Conservation (phyloP, 35 echinoderm and acorn worm species). For the Lytechinus variegatus region DNA sequence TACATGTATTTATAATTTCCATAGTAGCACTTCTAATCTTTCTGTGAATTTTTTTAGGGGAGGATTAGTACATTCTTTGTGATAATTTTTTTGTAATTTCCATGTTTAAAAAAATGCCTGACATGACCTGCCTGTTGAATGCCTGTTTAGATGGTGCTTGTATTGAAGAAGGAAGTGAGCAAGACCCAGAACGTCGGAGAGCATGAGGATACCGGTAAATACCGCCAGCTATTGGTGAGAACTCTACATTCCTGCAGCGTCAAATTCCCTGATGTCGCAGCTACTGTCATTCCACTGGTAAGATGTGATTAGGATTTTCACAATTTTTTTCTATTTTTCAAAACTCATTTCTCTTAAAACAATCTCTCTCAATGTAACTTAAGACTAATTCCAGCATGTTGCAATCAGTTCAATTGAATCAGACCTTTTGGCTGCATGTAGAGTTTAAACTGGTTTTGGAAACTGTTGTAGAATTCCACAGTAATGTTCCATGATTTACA, state of each 20-base stretch:
- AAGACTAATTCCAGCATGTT: no score
- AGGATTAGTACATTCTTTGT: no score
- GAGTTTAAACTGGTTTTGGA: no score
- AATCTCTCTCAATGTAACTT: no score
- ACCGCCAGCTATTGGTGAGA: constrained; percentile 91
- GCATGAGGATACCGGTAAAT: constrained; percentile 98
- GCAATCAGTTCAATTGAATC: no score
- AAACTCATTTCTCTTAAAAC: neutral
- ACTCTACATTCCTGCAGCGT: constrained; percentile 96
- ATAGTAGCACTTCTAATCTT: no score
- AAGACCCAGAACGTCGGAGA: constrained; percentile 93
- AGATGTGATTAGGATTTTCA: neutral
- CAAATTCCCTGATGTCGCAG: constrained; percentile 98
- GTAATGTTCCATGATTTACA: no score
- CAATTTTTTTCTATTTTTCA: neutral
- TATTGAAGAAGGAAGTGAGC: constrained; percentile 98
- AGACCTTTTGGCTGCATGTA: no score
- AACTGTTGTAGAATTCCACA: no score
- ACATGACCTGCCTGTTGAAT: neutral
- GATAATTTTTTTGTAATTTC: no score
- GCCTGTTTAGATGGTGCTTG: constrained; percentile 87
- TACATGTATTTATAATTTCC: no score
- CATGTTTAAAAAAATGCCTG: neutral
- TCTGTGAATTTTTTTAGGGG: no score
- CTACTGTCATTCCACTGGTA: constrained; percentile 93